Evolutionary conservation across 2,888 invertebrate species (phyloP), one percentile per base, ranked within the genome.

Genomic region (Timandra comae): DNA sequence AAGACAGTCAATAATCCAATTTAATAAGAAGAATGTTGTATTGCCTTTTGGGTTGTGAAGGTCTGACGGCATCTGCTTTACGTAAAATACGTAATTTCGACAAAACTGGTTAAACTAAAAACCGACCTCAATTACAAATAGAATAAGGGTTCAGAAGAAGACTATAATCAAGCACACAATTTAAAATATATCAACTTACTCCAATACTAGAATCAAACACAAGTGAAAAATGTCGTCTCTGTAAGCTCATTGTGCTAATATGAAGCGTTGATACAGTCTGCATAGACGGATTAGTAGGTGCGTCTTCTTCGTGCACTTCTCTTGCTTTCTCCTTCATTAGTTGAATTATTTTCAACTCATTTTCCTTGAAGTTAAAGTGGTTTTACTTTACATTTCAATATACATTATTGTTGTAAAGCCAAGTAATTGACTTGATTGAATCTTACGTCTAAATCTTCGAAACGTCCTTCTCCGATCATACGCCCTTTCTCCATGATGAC

Each of bases 401-500:
- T n/a, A n/a, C n/a, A n/a, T n/a, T n/a, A n/a, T n/a, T n/a, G n/a
- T n/a, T n/a, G n/a, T n/a, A n/a, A n/a, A n/a, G n/a, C n/a, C n/a
- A n/a, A n/a, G n/a, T n/a, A n/a, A n/a, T n/a, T n/a, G n/a, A n/a
- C n/a, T n/a, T n/a, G n/a, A n/a, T n/a, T n/a, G n/a, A 7, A 12
- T 12, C 27, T 70, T 70, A 84, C 84, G 27, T 72, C 64, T 13
- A 85, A 56, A 3, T 75, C 69, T 25, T 73, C 65, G 39, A 77
- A 82, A 12, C 56, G 59, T 32, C 84, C 84, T 38, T 72, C 59
- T 2, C 72, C 80, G 5, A 77, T 43, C 9, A 81, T 59, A 33
- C 54, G 66, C 16, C 82, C 79, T 35, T 80, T 78, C 7, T 80
- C 69, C 78, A 85, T 67, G 7, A 85, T 73, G 1, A 85, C 62